Evolutionary conservation across 1,140 invertebrate species (phyloP).

Genomic region (Drosophila insularis): DNA sequence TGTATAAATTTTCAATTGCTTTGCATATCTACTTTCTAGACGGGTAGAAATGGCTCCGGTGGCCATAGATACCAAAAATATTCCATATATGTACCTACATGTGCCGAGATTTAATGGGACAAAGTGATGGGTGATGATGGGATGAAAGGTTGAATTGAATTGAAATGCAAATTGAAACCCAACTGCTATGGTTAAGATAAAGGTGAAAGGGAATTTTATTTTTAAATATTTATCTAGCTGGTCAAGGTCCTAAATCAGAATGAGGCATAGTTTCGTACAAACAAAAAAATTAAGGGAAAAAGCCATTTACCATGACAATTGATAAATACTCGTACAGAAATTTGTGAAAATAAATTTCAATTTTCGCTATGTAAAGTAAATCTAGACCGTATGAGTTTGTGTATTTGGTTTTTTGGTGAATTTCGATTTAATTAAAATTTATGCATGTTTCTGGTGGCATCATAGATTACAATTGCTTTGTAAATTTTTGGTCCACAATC

Average conservation of each 20-base stretch:
- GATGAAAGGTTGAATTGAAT: neutral
- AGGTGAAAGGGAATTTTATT: neutral
- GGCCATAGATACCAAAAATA: neutral
- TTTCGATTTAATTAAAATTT: slow-evolving; percentile 71
- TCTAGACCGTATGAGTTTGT: neutral
- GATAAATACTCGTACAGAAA: slow-evolving; percentile 30
- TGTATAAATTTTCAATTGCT: neutral
- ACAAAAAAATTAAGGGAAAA: neutral
- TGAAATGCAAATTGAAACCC: slow-evolving; percentile 1
- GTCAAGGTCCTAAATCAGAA: neutral
- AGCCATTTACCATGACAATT: slow-evolving; percentile 35
- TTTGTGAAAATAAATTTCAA: slow-evolving; percentile 42
- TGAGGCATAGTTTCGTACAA: neutral
- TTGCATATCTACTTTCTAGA: neutral
- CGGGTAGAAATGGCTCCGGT: neutral
- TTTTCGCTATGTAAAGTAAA: slow-evolving; percentile 31
- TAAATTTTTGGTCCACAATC: slow-evolving; percentile 43
- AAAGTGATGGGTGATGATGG: neutral
- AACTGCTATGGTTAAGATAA: neutral
- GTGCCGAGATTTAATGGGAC: neutral
- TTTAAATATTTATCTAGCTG: neutral
- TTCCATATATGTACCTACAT: no score
- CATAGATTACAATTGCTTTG: slow-evolving; percentile 57
- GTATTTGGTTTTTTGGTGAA: neutral
- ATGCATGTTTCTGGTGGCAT: slow-evolving; percentile 64